Conservation (phyloP, 1,140 invertebrate genomes). For the Pogonomyrmex barbatus region DNA sequence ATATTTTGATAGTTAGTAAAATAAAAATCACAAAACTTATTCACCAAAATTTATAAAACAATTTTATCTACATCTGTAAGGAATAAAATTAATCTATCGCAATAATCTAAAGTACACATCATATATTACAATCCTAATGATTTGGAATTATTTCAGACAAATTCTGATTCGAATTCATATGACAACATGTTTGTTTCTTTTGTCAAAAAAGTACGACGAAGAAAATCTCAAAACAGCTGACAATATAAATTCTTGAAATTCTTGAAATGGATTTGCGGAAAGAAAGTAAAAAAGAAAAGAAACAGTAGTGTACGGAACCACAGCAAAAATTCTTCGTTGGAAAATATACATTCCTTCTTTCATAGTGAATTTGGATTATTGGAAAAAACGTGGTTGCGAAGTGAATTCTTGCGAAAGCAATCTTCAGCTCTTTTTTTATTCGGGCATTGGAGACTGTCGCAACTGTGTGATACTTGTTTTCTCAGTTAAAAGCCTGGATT, state of each 20-base stretch:
- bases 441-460: constrained; percentile 41
- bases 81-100: constrained; percentile 16
- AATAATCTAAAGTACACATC: not conserved
- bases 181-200: not conserved
- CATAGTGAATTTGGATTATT: constrained; percentile 74
- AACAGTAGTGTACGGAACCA: constrained; percentile 7
- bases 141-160: not conserved
- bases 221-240: constrained; percentile 4
- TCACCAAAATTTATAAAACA: not conserved
- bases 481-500: constrained; percentile 61
- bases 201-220: constrained; percentile 3
- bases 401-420: constrained; percentile 68
- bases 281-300: not conserved
- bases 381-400: constrained; percentile 71
- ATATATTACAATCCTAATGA: not conserved
- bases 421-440: constrained; percentile 50
- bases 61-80: not conserved
- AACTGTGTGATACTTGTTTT: constrained; percentile 62
- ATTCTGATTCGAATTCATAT: not conserved
- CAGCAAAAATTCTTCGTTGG: constrained; percentile 64
- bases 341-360: constrained; percentile 76
- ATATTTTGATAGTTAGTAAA: not conserved
- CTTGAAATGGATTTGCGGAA: not conserved
- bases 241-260: constrained; percentile 51
- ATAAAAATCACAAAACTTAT: not conserved